Base-by-base conservation (phyloP, 2,888 invertebrate species). In the Pyrocoelia pectoralis region DNA sequence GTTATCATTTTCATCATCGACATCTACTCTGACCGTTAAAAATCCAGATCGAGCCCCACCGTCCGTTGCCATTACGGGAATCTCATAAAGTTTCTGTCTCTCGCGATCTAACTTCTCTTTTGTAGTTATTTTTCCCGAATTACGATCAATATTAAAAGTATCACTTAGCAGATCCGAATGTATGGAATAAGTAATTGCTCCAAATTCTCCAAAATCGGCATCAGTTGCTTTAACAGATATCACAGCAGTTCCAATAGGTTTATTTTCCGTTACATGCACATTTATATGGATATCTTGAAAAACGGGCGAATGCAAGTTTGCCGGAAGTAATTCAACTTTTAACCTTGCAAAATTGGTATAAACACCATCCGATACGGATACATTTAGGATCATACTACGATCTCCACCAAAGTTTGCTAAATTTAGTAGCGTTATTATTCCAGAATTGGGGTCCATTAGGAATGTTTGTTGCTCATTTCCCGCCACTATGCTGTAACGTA, bases 341-440 rank as follows among this genome's bases (percentile, higher is more conserved):
- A 94, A 86, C 68, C 93, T 84, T 1, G 95, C 89, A 81, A 93
- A 97, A 69, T 89, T 92, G 5, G 95, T 95, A 83, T 95, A 97
- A 33, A 97, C 94, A 28, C 97, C 97, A 83, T 98, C 98, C 57
- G 94, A 94, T 38, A 95, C 97, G 1, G 97, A 97, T 28, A 98
- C 90, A 83, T 98, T 98, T 62, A 98, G 85, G 63, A 88, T 82
- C 74, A 89, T 88, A 55, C 85, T 83, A 53, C 87, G 85, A 68
- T 86, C 84, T 51, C 89, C 88, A 2, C 88, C 87, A 71, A 90
- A 89, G 75, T 89, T 89, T 66, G 92, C 88, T 78, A 92, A 86
- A 77, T 92, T 91, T 67, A 91, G 88, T 63, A 94, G 80, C 1
- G 87, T 86, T 53, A 94, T 88, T 14, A 92, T 80, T 73, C 85